Evolutionary conservation across 2,888 invertebrate species (phyloP), one percentile per base, ranked within the genome.

Genomic region (Galeruca laticollis): DNA sequence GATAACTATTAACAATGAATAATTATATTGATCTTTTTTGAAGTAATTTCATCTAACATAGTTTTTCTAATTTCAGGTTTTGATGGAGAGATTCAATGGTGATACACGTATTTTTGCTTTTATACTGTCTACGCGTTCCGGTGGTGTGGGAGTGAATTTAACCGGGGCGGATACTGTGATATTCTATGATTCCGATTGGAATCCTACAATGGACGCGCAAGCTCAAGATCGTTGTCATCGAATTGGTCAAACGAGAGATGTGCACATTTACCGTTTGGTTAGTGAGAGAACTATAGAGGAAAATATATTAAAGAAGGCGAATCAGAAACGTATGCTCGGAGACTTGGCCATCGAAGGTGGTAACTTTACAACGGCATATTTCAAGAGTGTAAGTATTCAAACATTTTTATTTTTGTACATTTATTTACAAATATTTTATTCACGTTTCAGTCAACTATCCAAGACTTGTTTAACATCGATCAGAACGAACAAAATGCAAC

Each of bases 101-200:
- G 99, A 99, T 86, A 89, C 91, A 79, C 90, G 97, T 77, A 95
- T 99, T 79, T 99, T 99, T 87, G 95, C 93, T 81, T 99, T 99
- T 87, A 98, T 99, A 82, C 87, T 99, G 77, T 99, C 99, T 3
- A 99, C 99, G 60, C 91, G 99, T 70, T 97, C 97, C 65, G 99
- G 99, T 80, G 99, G 99, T 81, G 93, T 99, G 56, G 99, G 99
- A 66, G 95, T 99, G 60, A 99, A 99, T 89, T 89, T 99, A 77
- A 99, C 98, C 37, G 99, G 99, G 76, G 99, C 99, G 54, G 99
- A 99, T 87, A 96, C 97, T 79, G 99, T 99, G 77, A 94, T 99
- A 84, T 99, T 99, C 88, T 99, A 99, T 86, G 99, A 99, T 88
- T 98, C 97, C 73, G 98, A 99, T 87, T 99, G 98, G 99, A 99